Base-by-base conservation (phyloP, 1,140 invertebrate species). In the fruit fly (Drosophila melanogaster) region DNA sequence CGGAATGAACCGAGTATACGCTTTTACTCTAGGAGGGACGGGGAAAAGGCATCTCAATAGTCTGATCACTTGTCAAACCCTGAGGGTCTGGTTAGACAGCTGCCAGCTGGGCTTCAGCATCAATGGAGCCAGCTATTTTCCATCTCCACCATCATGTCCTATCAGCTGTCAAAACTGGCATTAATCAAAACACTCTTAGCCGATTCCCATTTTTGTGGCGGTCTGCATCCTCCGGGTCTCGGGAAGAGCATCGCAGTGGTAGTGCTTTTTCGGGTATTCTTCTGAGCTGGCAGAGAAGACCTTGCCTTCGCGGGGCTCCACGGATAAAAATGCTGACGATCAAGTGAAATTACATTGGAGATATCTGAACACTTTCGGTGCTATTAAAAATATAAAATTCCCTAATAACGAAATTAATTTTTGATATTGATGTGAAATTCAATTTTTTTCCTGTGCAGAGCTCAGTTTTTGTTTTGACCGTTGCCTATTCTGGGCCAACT, bases 161-260 rank as follows among this genome's bases (percentile, higher is more conserved):
- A 50, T 50, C 84, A 89, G 84, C 84, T 87, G 84, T 87, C 84
- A 87, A 84, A 87, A 87, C 72, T 77, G 84, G 57, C 79, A 87
- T 87, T 89, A 87, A 87, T 87, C 84, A 87, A 83, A 87, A 87
- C 84, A 87, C 84, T 87, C 61, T 75, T 30, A 85, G 65, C 62
- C 61, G 80, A 87, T 67, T 58, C 59, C 66, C 53, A 50, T 54
- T 64, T 24, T 73, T 61, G 76, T 12, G 61, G 47, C 22, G 47
- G 47, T 24, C 46, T 66, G 44, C 59, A 30, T 59, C 44, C 57
- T 59, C 59, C 38, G 51, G 38, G 15, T 22, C 19, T 19, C 22
- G 4, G 1, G 7, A 5, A 46, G 17, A 47, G 26, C 50, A 38
- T 22, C n/a, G 26, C 30, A n/a, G n/a, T 47, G 69, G 50, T 41